Percentiles rank a stretch among this genome's conserved stretches.
phyloP scores from a whole-genome alignment of 1,140 invertebrate genomes.

The Medauroidea extradentata region DNA sequence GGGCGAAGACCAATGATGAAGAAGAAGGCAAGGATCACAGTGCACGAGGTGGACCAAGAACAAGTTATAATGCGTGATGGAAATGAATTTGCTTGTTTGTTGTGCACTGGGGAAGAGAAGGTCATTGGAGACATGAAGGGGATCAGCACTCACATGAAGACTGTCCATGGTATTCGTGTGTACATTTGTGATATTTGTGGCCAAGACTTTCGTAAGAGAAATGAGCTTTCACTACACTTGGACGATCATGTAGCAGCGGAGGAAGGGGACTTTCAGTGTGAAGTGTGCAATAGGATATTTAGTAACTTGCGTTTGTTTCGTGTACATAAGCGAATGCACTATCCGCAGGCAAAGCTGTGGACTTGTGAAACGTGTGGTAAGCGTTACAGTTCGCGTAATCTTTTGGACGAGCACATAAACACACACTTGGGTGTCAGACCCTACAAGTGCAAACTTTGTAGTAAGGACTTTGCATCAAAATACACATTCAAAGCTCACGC shows the following conservation, averaged over 20 bases:
- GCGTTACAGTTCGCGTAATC: conserved; percentile 58
- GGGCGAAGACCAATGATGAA: no score
- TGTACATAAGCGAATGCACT: conserved; percentile 59
- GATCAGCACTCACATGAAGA: conserved; percentile 57
- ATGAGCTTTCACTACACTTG: conserved; percentile 58
- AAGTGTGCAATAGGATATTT: conserved; percentile 60
- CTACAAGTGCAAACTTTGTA: conserved; percentile 59
- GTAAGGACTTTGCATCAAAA: conserved; percentile 71
- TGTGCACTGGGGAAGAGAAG: conserved; percentile 49
- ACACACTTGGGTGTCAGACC: conserved; percentile 63
- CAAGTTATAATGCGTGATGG: conserved; percentile 38
- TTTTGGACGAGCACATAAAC: conserved; percentile 67
- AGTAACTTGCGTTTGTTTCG: conserved; percentile 55
- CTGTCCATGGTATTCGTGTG: conserved; percentile 53
- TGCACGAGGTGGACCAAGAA: conserved; percentile 1
- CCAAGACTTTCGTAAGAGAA: conserved; percentile 55
- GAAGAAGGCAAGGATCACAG: no score
- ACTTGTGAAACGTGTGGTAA: conserved; percentile 60
- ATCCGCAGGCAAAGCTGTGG: conserved; percentile 57
- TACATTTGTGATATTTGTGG: conserved; percentile 71
- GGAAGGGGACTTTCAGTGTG: conserved; percentile 59
- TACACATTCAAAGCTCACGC: conserved; percentile 70
- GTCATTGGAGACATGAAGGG: conserved; percentile 50
- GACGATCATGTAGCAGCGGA: conserved; percentile 59
- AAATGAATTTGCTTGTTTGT: conserved; percentile 52